Conservation (phyloP, 2,888 invertebrate species). For the Pycnomerus fuliginosus region DNA sequence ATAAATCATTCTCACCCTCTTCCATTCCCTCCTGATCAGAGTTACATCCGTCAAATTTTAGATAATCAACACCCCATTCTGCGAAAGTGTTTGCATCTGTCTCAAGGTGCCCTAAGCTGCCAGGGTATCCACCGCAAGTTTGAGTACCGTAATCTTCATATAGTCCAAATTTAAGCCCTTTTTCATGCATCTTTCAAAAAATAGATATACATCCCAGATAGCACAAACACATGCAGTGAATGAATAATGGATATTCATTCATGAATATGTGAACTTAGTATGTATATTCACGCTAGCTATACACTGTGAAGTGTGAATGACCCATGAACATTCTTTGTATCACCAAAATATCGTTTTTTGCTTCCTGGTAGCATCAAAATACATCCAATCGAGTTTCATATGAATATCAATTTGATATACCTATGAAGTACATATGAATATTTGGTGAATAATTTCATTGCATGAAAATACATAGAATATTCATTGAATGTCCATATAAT, state of each 20-base stretch:
- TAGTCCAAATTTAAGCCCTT: conserved; percentile 76
- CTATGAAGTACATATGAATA: too few species aligned
- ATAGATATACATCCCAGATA: too few species aligned
- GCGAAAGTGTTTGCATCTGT: conserved; percentile 73
- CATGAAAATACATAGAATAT: too few species aligned
- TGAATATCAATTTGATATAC: too few species aligned
- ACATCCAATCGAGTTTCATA: too few species aligned
- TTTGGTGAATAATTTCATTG: too few species aligned
- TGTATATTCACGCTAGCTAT: too few species aligned
- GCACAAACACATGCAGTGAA: not conserved
- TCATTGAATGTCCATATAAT: not conserved
- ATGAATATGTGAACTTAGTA: not conserved
- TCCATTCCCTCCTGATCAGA: conserved; percentile 61
- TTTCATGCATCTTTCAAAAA: conserved; percentile 62
- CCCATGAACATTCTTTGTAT: too few species aligned
- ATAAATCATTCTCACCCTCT: conserved; percentile 29
- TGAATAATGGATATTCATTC: not conserved
- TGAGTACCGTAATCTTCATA: conserved; percentile 77
- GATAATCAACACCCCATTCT: conserved; percentile 77
- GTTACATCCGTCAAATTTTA: conserved; percentile 82
- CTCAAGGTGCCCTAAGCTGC: conserved; percentile 65
- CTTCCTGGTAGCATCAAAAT: too few species aligned
- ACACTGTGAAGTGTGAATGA: too few species aligned
- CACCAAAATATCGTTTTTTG: too few species aligned
- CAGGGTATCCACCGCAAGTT: conserved; percentile 80